These are phyloP conservation scores for Aphaenogaster rudis DNA, from an alignment of 1,140 invertebrate species.

Conservation along the genomic window DNA sequence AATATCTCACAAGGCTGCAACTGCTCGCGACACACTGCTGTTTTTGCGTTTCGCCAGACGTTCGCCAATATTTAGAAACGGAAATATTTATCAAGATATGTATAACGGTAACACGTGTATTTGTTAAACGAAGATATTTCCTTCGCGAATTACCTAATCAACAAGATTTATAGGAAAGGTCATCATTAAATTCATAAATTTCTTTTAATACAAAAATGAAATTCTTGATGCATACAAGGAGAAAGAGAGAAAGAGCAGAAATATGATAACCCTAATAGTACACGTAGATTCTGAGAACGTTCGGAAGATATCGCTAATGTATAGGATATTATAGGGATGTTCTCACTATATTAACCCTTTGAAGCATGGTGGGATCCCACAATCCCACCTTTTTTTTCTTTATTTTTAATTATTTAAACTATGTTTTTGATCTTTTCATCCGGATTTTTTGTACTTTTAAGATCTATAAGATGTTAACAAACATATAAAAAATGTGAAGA, in stretches of 20 bases:
- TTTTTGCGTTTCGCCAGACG: neutral
- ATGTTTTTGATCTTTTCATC: no score
- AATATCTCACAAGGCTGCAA: constrained; percentile 5
- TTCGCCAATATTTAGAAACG: neutral
- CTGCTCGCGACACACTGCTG: neutral
- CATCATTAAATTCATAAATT: neutral
- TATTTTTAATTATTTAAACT: no score
- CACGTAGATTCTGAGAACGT: no score
- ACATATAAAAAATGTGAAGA: no score
- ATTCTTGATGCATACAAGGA: neutral
- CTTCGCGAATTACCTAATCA: neutral
- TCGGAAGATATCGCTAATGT: no score
- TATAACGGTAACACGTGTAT: neutral
- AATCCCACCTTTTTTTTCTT: no score
- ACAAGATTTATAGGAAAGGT: neutral
- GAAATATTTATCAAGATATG: neutral
- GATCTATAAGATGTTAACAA: no score
- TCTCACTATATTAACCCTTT: no score
- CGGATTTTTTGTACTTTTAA: no score
- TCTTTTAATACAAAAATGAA: neutral
- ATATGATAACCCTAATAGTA: no score
- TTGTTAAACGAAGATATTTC: neutral
- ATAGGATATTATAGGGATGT: no score
- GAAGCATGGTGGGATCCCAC: no score
- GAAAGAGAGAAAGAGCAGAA: neutral